Evolutionary conservation across 2,888 invertebrate species (phyloP), one percentile per base, ranked within the genome.

Genomic region (Chrysina gloriosa): DNA sequence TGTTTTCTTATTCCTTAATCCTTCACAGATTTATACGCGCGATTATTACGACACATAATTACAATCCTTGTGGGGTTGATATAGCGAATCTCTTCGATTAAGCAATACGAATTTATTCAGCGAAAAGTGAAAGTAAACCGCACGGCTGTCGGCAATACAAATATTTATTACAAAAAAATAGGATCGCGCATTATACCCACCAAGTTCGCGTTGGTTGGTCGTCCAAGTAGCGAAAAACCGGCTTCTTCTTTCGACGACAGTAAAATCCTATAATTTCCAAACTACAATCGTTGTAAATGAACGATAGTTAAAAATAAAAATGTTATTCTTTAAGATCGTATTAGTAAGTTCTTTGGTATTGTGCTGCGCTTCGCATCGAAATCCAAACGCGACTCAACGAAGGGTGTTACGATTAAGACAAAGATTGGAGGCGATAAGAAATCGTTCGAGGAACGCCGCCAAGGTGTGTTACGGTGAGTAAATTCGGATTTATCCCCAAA

Each of bases 401-500:
- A 63, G 68, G 11, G 42, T 47, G 3, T 42, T 69, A 29, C 19
- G 66, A 23, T 56, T 48, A 19, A 63, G 63, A 45, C 68, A 69
- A 34, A 67, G 66, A 64, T 52, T 71, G 11, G 56, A 34, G 21
- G 47, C 58, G 5, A 63, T 70, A 45, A 67, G 70, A 34, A 70
- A 71, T 63, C 42, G 70, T 16, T 66, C 69, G 25, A 66, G 69
- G 11, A 72, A 65, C 36, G 63, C 68, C 1, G 67, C 66, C 5
- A 69, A 70, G 45, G 67, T 75, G 68, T 75, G 75, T 64, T 75
- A 75, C 65, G 75, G 75, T 75, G 71, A 58, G 70, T 63, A 31
- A 14, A 14, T 36, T 27, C 6, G 6, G 6, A n/a, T 25, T 36
- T 48, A 14, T 61, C 25, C 3, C 42, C 4, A 31, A 2, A 31